These are phyloP conservation scores for Pharmacophagus antenor DNA, from an alignment of 2,888 invertebrate genomes.

Conservation along the genomic window DNA sequence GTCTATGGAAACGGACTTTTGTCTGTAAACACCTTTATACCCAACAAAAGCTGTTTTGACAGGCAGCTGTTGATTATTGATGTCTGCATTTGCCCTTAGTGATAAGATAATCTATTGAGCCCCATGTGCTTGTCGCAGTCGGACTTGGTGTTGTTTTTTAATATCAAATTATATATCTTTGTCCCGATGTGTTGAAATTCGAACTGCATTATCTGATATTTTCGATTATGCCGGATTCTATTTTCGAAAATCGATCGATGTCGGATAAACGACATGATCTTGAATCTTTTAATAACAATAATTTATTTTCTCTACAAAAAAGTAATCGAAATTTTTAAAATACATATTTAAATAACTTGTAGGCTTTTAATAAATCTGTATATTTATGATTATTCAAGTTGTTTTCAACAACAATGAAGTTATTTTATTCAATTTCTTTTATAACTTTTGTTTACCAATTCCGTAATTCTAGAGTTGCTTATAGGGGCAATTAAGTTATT, in stretches of 20 bases:
- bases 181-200: slow-evolving; percentile 23
- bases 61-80: slow-evolving; percentile 62
- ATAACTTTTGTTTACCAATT: no score
- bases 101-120: slow-evolving; percentile 39
- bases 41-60: slow-evolving; percentile 70
- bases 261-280: neutral
- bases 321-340: no score
- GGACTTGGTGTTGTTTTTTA: slow-evolving; percentile 14
- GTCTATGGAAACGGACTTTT: slow-evolving; percentile 50
- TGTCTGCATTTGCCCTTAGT: slow-evolving; percentile 47
- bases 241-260: neutral
- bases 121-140: slow-evolving; percentile 34
- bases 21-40: slow-evolving; percentile 74
- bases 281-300: neutral
- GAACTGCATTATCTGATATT: slow-evolving; percentile 1
- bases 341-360: no score
- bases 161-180: slow-evolving; percentile 24
- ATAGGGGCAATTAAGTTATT: no score
- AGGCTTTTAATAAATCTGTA: no score
- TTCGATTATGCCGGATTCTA: neutral
- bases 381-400: no score
- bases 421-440: no score
- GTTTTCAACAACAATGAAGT: no score
- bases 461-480: no score
- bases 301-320: neutral